These are phyloP conservation scores for Thalpophila matura DNA, from an alignment of 2,888 invertebrate species.

Conservation along the genomic window DNA sequence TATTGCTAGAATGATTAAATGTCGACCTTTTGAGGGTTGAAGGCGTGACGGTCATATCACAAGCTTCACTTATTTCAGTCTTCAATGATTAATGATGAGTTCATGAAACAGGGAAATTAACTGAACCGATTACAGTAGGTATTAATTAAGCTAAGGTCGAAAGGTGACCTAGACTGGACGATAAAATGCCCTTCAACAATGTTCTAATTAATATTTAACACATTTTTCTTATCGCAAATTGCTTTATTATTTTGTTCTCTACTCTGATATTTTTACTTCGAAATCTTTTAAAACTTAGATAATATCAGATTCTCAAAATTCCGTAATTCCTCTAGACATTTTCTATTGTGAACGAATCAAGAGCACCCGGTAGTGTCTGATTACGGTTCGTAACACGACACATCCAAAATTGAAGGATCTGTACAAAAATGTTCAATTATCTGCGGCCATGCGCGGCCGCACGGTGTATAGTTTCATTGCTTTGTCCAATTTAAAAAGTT, in stretches of 20 bases:
- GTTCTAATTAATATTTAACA: conserved; percentile 1
- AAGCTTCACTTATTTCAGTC: conserved; percentile 9
- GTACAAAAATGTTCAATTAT: conserved; percentile 63
- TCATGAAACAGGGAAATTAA: conserved; percentile 22
- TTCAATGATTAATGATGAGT: conserved; percentile 4
- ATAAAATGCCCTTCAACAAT: not conserved
- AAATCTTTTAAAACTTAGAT: conserved; percentile 22
- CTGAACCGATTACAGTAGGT: not conserved
- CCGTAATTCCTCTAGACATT: conserved; percentile 71
- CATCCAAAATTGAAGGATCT: conserved; percentile 54
- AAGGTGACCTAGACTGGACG: not conserved
- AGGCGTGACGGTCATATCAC: conserved; percentile 3
- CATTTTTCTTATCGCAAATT: not conserved
- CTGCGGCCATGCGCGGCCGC: conserved; percentile 59
- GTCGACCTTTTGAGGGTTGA: not conserved
- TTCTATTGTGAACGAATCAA: conserved; percentile 72
- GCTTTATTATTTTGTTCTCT: not conserved
- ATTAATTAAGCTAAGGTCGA: not conserved
- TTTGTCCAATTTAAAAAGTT: conserved; percentile 58
- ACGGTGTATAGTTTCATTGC: conserved; percentile 57
- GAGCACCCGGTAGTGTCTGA: conserved; percentile 64
- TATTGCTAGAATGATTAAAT: too few relatives aligned
- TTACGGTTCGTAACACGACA: conserved; percentile 65
- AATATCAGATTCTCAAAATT: conserved; percentile 54
- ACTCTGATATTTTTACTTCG: conserved; percentile 4